A percentile compares a stretch with the other conserved stretches of the same genome.
phyloP scores from a whole-genome alignment of 2,888 invertebrate genomes.

The Sarcophaga subvicina region DNA sequence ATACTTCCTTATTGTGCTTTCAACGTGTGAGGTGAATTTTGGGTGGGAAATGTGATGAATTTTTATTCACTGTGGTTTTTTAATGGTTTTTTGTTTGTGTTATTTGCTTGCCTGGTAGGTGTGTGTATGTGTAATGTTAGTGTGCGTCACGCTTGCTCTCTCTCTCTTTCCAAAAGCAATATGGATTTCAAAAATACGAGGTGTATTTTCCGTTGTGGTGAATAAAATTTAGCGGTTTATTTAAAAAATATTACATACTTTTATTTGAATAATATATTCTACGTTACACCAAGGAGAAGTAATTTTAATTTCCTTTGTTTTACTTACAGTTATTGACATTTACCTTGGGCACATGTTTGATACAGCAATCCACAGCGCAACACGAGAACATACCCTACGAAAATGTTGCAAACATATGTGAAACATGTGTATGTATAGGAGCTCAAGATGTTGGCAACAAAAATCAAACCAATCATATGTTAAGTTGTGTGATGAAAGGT shows the following conservation, averaged over 20 bases:
- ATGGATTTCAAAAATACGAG: too few relatives aligned
- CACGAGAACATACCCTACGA: conserved; percentile 79
- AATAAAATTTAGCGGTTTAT: background rate
- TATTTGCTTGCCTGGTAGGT: too few relatives aligned
- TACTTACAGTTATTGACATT: conserved; percentile 71
- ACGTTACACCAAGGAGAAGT: too few relatives aligned
- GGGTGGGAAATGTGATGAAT: too few relatives aligned
- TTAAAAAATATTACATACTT: background rate
- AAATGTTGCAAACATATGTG: conserved; percentile 77
- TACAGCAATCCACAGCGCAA: conserved; percentile 70
- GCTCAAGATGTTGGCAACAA: conserved; percentile 72
- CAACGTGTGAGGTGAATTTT: too few relatives aligned
- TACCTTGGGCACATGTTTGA: conserved; percentile 25
- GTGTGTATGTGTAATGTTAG: too few relatives aligned
- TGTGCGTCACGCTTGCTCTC: too few relatives aligned
- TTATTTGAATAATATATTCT: background rate
- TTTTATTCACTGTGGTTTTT: too few relatives aligned
- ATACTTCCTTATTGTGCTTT: too few relatives aligned
- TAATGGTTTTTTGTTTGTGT: too few relatives aligned
- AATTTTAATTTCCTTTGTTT: background rate
- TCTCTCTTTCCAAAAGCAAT: too few relatives aligned
- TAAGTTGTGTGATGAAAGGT: conserved; percentile 77
- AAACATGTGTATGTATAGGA: conserved; percentile 76
- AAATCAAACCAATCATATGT: conserved; percentile 72
- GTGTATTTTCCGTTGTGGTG: too few relatives aligned